Evolutionary conservation across 2,888 invertebrate species (phyloP).

Genomic region (Cephus rjabovi): DNA sequence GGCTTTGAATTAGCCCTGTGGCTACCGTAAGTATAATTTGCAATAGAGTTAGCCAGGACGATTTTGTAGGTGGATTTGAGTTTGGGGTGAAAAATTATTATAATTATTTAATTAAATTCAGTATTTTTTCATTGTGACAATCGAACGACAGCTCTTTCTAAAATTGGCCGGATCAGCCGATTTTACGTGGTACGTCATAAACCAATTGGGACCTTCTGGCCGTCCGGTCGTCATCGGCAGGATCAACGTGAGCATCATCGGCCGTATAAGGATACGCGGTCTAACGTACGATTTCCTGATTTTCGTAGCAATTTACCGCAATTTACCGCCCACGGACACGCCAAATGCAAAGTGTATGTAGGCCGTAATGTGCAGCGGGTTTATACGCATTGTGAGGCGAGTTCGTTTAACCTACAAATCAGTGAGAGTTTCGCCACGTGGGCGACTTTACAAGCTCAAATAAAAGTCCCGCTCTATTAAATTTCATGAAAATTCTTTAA

Average conservation of each 20-base stretch:
- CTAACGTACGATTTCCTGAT: slow-evolving; percentile 53
- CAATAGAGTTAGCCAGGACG: background rate
- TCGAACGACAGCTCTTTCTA: background rate
- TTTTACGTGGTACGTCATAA: background rate
- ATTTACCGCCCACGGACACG: slow-evolving; percentile 52
- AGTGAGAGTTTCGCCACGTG: slow-evolving; percentile 33
- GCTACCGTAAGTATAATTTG: background rate
- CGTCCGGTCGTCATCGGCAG: background rate
- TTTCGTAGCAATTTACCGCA: slow-evolving; percentile 60
- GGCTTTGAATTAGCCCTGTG: background rate
- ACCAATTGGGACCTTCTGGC: background rate
- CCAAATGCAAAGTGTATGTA: slow-evolving; percentile 53
- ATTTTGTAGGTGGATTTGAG: background rate
- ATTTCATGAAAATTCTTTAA: background rate
- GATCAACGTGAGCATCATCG: background rate
- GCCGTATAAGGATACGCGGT: slow-evolving; percentile 8
- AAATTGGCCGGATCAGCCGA: background rate
- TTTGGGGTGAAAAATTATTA: background rate
- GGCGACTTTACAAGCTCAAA: slow-evolving; percentile 17
- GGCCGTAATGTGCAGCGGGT: slow-evolving; percentile 40
- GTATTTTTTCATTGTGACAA: background rate
- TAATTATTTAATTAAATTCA: background rate
- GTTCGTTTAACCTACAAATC: slow-evolving; percentile 44
- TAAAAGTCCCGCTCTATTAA: background rate
- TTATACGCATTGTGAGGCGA: slow-evolving; percentile 25